A percentile compares a stretch with the other conserved stretches of the same genome.
These are phyloP conservation scores for Arge pagana DNA, from an alignment of 2,888 invertebrate species.

Conservation along the genomic window DNA sequence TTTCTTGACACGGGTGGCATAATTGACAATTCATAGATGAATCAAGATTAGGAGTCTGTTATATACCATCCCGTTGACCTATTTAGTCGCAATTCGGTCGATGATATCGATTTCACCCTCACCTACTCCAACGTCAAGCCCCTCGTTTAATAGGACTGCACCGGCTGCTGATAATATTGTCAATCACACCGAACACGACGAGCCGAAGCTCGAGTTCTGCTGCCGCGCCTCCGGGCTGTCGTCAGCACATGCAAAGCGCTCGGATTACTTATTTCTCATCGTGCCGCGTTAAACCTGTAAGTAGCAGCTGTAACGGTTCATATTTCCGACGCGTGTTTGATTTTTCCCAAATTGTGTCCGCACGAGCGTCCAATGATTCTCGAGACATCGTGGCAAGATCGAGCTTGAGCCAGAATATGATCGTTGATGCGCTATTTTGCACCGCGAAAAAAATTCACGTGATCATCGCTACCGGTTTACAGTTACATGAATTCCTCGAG, in stretches of 20 bases:
- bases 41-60: no score
- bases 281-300: no score
- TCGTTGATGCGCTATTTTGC: no score
- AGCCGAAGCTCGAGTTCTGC: neutral
- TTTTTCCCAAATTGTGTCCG: neutral
- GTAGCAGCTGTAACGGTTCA: no score
- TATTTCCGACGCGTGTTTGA: neutral
- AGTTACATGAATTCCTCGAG: no score
- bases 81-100: constrained; percentile 3
- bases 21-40: no score
- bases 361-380: neutral
- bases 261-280: no score
- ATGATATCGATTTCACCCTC: constrained; percentile 9
- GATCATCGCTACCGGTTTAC: no score
- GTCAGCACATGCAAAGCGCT: no score
- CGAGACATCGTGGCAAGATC: neutral
- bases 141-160: constrained; percentile 2
- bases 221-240: no score
- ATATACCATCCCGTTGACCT: constrained; percentile 11
- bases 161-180: constrained; percentile 6
- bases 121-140: neutral
- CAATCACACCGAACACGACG: constrained; percentile 1
- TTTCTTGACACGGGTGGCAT: no score
- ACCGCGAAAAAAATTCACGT: no score
- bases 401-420: neutral